Evolutionary conservation across 2,888 invertebrate species (phyloP).

Genomic region (Tetramorium bicarinatum): DNA sequence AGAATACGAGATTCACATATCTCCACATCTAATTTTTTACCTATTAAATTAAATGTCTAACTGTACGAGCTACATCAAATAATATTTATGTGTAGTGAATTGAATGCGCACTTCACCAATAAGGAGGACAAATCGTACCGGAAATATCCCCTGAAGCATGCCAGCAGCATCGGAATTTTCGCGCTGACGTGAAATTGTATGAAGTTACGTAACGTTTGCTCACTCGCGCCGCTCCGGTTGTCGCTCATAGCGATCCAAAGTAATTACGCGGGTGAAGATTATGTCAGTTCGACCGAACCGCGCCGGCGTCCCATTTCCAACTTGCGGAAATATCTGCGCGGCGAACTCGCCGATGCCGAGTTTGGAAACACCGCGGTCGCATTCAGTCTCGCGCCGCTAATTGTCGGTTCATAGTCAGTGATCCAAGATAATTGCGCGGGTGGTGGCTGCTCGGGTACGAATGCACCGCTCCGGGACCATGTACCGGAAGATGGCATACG

Average conservation of each 20-base stretch:
- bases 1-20: not conserved
- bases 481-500: slow-evolving; percentile 42
- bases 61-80: not conserved
- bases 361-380: slow-evolving; percentile 43
- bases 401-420: slow-evolving; percentile 56
- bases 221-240: slow-evolving; percentile 10
- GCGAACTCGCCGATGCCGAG: slow-evolving; percentile 30
- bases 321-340: slow-evolving; percentile 20
- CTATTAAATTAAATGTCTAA: not conserved
- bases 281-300: slow-evolving; percentile 35
- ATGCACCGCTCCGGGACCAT: slow-evolving; percentile 1
- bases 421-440: slow-evolving; percentile 49
- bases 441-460: slow-evolving; percentile 27
- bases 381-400: slow-evolving; percentile 41
- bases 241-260: slow-evolving; percentile 42
- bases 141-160: not conserved
- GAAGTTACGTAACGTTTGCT: slow-evolving; percentile 26
- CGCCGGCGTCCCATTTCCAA: slow-evolving; percentile 10
- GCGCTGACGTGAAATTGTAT: slow-evolving; percentile 4
- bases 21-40: not conserved
- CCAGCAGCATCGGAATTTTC: slow-evolving; percentile 29
- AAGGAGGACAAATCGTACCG: not conserved
- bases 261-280: slow-evolving; percentile 42
- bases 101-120: not conserved
- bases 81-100: not conserved